Conservation (phyloP, 2,888 invertebrate genomes). For the Geophilus truncorum region DNA sequence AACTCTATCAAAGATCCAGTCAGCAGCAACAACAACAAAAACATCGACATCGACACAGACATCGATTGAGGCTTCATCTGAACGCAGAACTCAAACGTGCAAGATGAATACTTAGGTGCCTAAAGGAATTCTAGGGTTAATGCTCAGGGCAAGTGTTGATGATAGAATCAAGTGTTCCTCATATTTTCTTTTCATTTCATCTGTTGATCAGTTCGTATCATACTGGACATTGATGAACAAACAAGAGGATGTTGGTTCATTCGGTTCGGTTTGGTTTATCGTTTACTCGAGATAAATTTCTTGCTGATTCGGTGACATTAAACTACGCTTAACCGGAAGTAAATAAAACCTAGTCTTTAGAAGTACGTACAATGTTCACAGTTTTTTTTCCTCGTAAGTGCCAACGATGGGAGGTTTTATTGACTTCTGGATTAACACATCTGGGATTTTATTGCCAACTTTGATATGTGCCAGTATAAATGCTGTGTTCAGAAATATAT, state of each 20-base stretch:
- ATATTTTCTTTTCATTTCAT: background rate
- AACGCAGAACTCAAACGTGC: background rate
- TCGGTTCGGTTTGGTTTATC: background rate
- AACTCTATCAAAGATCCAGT: background rate
- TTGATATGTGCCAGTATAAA: constrained; percentile 14
- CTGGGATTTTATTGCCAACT: background rate
- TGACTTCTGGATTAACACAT: constrained; percentile 15
- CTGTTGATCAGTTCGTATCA: background rate
- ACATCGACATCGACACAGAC: background rate
- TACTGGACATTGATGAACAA: background rate
- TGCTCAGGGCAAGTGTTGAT: constrained; percentile 22
- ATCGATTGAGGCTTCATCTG: constrained; percentile 7
- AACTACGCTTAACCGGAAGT: constrained; percentile 19
- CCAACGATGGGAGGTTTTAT: constrained; percentile 15
- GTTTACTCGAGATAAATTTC: constrained; percentile 17
- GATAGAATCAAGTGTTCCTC: constrained; percentile 4
- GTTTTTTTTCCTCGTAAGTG: background rate
- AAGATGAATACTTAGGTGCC: constrained; percentile 9
- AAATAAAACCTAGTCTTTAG: background rate
- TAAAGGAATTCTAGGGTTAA: constrained; percentile 12
- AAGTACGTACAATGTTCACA: background rate
- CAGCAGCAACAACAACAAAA: background rate
- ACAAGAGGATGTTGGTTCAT: background rate
- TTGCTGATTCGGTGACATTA: constrained; percentile 18
- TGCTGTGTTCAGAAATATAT: constrained; percentile 22